Conservation (phyloP, 2,113 vertebrate species). For the Muntiacus reevesi region DNA sequence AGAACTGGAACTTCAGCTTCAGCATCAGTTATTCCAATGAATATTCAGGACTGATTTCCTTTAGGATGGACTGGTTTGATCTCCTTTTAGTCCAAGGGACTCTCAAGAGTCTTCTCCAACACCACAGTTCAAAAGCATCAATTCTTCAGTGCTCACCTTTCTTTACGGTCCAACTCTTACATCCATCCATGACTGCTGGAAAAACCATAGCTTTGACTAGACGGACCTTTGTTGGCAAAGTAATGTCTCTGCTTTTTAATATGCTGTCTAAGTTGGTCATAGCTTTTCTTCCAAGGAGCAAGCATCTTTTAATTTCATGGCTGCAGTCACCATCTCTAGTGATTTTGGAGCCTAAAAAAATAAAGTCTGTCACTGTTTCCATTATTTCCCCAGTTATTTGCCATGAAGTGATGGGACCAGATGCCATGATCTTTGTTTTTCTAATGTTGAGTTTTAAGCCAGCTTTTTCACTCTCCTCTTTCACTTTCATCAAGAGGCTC, state of each 20-base stretch:
- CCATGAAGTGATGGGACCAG: background rate
- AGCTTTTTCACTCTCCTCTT: background rate
- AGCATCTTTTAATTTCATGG: background rate
- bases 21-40: background rate
- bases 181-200: background rate
- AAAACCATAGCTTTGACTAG: background rate
- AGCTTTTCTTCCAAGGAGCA: background rate
- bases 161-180: background rate
- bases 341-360: background rate
- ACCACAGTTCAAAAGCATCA: background rate
- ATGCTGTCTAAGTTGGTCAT: background rate
- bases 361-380: background rate
- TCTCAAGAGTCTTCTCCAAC: background rate
- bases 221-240: background rate
- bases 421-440: background rate
- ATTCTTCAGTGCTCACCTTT: accelerated
- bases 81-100: background rate
- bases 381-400: background rate
- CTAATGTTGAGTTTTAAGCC: background rate
- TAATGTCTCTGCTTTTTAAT: background rate
- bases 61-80: background rate
- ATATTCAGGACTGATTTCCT: background rate
- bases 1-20: background rate
- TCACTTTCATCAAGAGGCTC: background rate
- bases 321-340: background rate